A percentile compares a stretch with the other conserved stretches of the same genome.
Evolutionary conservation across 1,140 invertebrate genomes (phyloP).

Genomic region (Brachionus calyciflorus): DNA sequence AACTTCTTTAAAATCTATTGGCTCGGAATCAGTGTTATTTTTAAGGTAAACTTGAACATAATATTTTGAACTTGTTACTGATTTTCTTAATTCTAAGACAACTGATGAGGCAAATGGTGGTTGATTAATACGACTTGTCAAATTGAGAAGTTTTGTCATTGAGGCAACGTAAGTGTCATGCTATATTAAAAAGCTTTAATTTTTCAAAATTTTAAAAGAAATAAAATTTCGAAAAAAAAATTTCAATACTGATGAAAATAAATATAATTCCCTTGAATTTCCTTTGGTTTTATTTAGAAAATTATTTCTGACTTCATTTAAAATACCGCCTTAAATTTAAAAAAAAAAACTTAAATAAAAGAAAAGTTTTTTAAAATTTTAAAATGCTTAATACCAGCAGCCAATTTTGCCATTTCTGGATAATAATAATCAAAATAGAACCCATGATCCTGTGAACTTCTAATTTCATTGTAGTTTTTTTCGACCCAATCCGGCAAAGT

Average conservation of each 20-base stretch:
- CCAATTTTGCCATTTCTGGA: slow-evolving; percentile 28
- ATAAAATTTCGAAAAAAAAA: not conserved
- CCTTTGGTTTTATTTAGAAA: not conserved
- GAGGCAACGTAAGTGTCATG: slow-evolving; percentile 42
- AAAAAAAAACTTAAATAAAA: no score
- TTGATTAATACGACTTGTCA: slow-evolving; percentile 2
- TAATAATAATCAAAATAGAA: slow-evolving; percentile 42
- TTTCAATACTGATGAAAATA: slow-evolving; percentile 39
- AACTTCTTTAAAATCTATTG: slow-evolving; percentile 23
- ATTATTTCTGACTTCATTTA: slow-evolving; percentile 19
- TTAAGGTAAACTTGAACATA: slow-evolving; percentile 36
- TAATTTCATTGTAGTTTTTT: not conserved
- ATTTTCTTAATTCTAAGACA: slow-evolving; percentile 8
- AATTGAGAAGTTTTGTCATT: slow-evolving; percentile 27
- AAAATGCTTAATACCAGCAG: not conserved
- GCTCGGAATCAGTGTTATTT: slow-evolving; percentile 24
- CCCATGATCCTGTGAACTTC: not conserved
- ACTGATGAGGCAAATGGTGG: slow-evolving; percentile 32
- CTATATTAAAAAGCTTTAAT: no score
- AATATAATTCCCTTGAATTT: slow-evolving; percentile 16
- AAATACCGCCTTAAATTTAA: not conserved
- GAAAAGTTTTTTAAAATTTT: not conserved
- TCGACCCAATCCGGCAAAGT: slow-evolving; percentile 29
- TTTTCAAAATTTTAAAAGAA: not conserved
- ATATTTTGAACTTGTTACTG: not conserved